Base-by-base conservation (phyloP, 2,888 invertebrate species). In the Archips xylosteana region DNA sequence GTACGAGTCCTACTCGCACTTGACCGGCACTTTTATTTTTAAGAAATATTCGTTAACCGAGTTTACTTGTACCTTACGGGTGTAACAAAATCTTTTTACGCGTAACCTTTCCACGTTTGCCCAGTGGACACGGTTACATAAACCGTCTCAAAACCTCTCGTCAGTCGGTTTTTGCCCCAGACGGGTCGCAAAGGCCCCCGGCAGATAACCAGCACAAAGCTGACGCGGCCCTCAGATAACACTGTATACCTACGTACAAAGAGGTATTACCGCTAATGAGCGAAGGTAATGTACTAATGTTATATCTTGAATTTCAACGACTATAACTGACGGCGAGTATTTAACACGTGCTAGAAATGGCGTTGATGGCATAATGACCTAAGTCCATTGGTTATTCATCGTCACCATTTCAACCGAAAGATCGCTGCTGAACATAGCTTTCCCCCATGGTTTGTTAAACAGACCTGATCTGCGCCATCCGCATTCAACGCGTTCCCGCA, bases 201-300 rank as follows among this genome's bases (percentile, higher is more conserved):
- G 36, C 71, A 13, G 71, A 71, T 71, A 71, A 60, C 15, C 39
- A 60, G 64, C 59, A 66, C 71, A 66, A 71, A 51, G 71, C 71
- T 64, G 59, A 49, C 63, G 47, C 54, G 59, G 51, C 60, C 39
- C 64, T 59, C 34, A 23, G 51, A 12, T 65, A 66, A 66, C 60
- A 39, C 65, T 65, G 39, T 60, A 13, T 36, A 9, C 34, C 15
- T 54, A 54, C 54, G 9, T 54, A 23, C 23, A 23, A 15, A 54
- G 23, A 54, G 15, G 23, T 23, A 15, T 13, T 36, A 23, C 5
- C 70, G 34, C 65, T 71, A 42, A 23, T 42, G 60, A 32, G 49
- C 39, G 59, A 60, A 61, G 59, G 60, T 57, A 57, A 60, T 60
- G 10, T 57, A 57, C 32, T 57, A 57, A 60, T 60, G 10, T 57